Base-by-base conservation (phyloP, 2,888 invertebrate species). In the Hyles lineata region DNA sequence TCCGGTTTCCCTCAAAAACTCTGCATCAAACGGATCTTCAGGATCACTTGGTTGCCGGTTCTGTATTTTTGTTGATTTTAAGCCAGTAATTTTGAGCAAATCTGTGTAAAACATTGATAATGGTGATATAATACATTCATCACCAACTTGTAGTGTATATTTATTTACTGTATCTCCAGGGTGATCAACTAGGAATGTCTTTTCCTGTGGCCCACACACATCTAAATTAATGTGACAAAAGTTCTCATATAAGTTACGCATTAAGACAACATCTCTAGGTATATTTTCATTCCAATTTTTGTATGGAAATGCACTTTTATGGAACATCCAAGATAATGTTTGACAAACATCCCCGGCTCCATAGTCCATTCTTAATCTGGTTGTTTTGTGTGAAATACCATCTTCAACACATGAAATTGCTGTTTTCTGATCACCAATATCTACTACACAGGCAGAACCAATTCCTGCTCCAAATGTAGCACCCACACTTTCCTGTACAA, bases 391-490 rank as follows among this genome's bases (percentile, higher is more conserved):
- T 32, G 99, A 99, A 75, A 99, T 97, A 0, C 98, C 99, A 94
- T 99, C 99, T 93, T 99, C 99, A 0, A 99, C 98, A 92, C 99
- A 99, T 2, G 98, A 98, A 25, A 99, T 97, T 0, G 98, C 98
- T 0, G 98, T 98, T 93, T 99, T 99, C 88, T 99, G 98, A 86
- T 99, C 99, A 0, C 99, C 99, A 71, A 99, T 97, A 88, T 99
- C 99, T 0, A 99, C 97, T 0, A 99, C 98, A 92, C 99, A 99
- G 0, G 98, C 99, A 84, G 97, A 97, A 1, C 95, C 95, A 11
- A 95, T 93, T 0, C 95, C 95, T 58, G 95, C 95, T 0, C 95
- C 95, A 78, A 95, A 95, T 8, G 95, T 95, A 0, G 95, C 95
- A 15, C 94, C 95, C 0, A 95, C 92, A 89, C 92, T 92, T 85